Conservation (phyloP, 2,888 invertebrate genomes). For the Campoletis raptor region DNA sequence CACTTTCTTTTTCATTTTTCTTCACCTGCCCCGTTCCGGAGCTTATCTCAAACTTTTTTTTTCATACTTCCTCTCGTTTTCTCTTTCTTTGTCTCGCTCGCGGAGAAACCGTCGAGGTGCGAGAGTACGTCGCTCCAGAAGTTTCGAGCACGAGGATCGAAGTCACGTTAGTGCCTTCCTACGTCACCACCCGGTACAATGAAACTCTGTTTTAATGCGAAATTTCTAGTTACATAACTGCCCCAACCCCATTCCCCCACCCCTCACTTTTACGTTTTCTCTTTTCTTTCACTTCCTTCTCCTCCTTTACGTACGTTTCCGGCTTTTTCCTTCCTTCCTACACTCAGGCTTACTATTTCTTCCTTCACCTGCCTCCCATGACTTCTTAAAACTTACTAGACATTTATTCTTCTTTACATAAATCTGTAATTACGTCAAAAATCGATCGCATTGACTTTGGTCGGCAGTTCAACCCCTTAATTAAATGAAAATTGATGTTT, state of each 20-base stretch:
- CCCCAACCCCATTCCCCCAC: not conserved
- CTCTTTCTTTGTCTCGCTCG: not conserved
- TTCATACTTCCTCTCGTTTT: not conserved
- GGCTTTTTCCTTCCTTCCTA: constrained; percentile 17
- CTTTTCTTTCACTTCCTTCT: not conserved
- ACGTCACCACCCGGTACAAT: constrained; percentile 65
- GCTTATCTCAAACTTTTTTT: constrained; percentile 21
- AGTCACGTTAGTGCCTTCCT: constrained; percentile 66
- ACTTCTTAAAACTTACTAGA: constrained; percentile 39
- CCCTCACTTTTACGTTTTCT: not conserved
- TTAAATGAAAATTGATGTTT: not conserved
- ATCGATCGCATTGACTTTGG: not conserved
- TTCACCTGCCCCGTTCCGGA: not conserved
- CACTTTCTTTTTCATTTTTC: not conserved
- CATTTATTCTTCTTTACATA: not conserved
- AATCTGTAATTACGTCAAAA: not conserved
- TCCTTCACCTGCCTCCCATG: constrained; percentile 8
- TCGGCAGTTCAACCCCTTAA: not conserved
- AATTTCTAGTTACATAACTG: constrained; percentile 44
- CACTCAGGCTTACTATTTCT: not conserved
- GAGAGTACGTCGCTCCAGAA: constrained; percentile 37
- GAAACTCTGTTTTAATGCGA: constrained; percentile 68
- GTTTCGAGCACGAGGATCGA: constrained; percentile 58
- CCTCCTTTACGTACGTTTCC: constrained; percentile 17
- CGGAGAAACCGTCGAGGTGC: constrained; percentile 5